Evolutionary conservation across 2,797 vertebrate genomes (phyloP), one percentile per base, ranked within the genome.

Genomic region (Takifugu ocellatus): DNA sequence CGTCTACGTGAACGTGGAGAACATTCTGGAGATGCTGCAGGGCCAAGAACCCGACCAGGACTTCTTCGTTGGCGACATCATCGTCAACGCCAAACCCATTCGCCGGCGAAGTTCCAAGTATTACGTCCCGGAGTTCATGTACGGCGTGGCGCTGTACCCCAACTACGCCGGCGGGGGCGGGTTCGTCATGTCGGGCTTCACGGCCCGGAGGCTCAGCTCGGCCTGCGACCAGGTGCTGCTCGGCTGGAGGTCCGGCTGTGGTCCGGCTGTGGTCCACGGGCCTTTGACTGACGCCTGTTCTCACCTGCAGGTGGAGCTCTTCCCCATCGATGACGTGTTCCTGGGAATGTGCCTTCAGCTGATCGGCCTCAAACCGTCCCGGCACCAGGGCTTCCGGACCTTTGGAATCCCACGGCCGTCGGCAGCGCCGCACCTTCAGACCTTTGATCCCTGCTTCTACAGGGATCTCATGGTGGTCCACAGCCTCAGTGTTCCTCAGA

Each of bases 301-400:
- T 27, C 0, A 8, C n/a, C 43, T 55, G 6, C 12, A 90, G 79
- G 97, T 99, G 25, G 97, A 99, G 72, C 86, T 99, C 74, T 99
- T 98, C 71, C 97, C 97, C 29, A 99, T 99, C 0, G 97, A 99
- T 0, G 96, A 99, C 0, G 97, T 99, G 69, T 99, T 98, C 65
- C 72, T 99, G 83, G 97, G 97, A n/a, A 99, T 99, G 96, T 99
- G 97, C 77, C 87, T 99, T 51, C 94, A 95, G 87, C 87, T 94
- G 44, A 92, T 98, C 7, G 90, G 88, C 15, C 89, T 99, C 66
- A 91, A 92, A 50, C 96, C 95, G 0, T 72, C 83, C 0, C 83
- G 91, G 5, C 97, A 99, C 0, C 91, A 92, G 51, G 97, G 96
- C 12, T 99, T 99, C 76, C 93, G 95, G 7, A 99, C 96, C 0